A percentile compares a stretch with the other conserved stretches of the same genome.
These are phyloP conservation scores for Rhodeus uyekii DNA, from an alignment of 2,797 vertebrate genomes.

Conservation along the genomic window DNA sequence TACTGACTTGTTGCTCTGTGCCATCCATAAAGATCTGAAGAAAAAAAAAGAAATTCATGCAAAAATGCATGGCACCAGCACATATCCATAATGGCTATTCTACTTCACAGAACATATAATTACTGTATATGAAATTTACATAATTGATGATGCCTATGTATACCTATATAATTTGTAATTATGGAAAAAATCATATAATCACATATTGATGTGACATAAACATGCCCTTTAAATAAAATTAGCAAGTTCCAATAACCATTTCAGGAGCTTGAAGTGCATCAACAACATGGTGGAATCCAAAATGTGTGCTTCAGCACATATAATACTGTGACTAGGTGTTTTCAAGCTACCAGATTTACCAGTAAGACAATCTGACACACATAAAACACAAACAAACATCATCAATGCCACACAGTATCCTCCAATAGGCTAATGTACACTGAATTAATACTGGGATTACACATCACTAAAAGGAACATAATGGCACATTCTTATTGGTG, in stretches of 20 bases:
- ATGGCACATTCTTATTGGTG: slow-evolving; percentile 24
- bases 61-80: not conserved
- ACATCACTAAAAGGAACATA: not conserved
- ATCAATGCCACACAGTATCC: not conserved
- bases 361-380: not conserved
- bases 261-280: not conserved
- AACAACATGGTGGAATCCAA: slow-evolving; percentile 28
- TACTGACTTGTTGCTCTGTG: not conserved
- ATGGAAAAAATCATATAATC: not conserved
- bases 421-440: not conserved
- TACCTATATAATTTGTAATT: not conserved
- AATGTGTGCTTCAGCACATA: slow-evolving; percentile 1
- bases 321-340: not conserved
- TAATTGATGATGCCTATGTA: not conserved
- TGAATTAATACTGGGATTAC: slow-evolving; percentile 28
- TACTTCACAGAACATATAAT: slow-evolving; percentile 3
- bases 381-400: not conserved
- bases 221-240: not conserved
- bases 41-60: not conserved
- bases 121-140: not conserved
- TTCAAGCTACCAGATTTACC: slow-evolving; percentile 1
- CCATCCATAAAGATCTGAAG: not conserved
- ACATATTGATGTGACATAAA: not conserved
- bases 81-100: not conserved
- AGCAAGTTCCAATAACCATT: not conserved